phyloP scores from a whole-genome alignment of 1,140 invertebrate genomes.

The Drosophila bocki region DNA sequence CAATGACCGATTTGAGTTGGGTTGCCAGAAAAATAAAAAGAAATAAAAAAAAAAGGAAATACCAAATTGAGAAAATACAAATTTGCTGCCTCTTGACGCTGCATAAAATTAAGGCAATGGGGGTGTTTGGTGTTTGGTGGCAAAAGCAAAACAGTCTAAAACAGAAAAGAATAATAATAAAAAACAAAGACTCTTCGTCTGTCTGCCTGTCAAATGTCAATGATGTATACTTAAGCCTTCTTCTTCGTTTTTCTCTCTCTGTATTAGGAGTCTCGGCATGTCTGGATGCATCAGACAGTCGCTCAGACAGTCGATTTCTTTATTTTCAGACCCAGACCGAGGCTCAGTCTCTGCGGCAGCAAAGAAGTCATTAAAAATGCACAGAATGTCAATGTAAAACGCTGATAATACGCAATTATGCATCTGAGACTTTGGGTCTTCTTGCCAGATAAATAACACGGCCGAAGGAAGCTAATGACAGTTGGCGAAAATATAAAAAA shows the following conservation, averaged over 20 bases:
- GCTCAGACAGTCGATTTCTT: constrained; percentile 63
- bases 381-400: constrained; percentile 77
- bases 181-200: constrained; percentile 5
- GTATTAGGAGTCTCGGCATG: constrained; percentile 17
- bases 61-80: constrained; percentile 8
- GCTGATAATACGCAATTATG: constrained; percentile 78
- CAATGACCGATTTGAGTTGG: constrained; percentile 42
- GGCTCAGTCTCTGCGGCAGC: constrained; percentile 25
- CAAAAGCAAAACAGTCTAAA: neutral
- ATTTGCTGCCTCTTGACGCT: constrained; percentile 58
- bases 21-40: constrained; percentile 1
- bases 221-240: constrained; percentile 66
- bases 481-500: constrained; percentile 74
- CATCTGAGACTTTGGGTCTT: constrained; percentile 27
- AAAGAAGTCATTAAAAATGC: constrained; percentile 77
- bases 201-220: constrained; percentile 75
- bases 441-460: constrained; percentile 73
- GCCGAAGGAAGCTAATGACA: constrained; percentile 78
- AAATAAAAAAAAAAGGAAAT: constrained; percentile 1
- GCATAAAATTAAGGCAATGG: constrained; percentile 62
- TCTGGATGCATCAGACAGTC: constrained; percentile 23
- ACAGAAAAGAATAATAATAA: neutral
- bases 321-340: constrained; percentile 19
- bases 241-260: constrained; percentile 18
- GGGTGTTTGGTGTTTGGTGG: constrained; percentile 25